Base-by-base conservation (phyloP, 2,888 invertebrate species). In the Catocala fraxini region DNA sequence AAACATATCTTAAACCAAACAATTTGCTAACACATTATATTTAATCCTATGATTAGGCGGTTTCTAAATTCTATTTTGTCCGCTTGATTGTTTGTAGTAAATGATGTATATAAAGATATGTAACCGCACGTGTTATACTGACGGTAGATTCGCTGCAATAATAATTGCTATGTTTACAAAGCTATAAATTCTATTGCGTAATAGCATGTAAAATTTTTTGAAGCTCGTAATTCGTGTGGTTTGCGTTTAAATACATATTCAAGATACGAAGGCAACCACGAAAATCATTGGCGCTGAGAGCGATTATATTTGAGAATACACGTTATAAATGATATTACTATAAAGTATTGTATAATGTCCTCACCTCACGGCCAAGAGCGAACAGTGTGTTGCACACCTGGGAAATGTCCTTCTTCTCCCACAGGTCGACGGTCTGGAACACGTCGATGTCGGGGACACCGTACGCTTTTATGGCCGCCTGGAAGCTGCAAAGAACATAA, bases 401-500 rank as follows among this genome's bases (percentile, higher is more conserved):
- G 25, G 96, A 96, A 82, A 98, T 97, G 91, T 98, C 98, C 91
- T 98, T 98, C 95, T 97, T 97, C 90, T 99, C 99, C 96, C 97
- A 99, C 56, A 99, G 95, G 89, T 99, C 99, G 54, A 99, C 98
- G 5, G 99, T 99, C 94, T 99, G 98, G 96, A 99, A 99, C 58
- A 98, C 97, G 90, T 99, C 99, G 70, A 97, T 96, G 86, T 98
- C 98, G 56, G 96, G 92, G 12, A 99, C 98, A 68, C 99, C 99
- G 89, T 98, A 98, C 0, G 95, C 96, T 88, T 97, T 97, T 79
- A 98, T 95, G 10, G 98, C 98, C 59, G 96, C 96, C 89, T 98
- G 97, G 96, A 99, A 99, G 95, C 94, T 94, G 79, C 53, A 83
- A 80, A 59, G 52, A 51, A 66, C 59, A 51, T 39, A 7, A 51